phyloP scores from a whole-genome alignment of 2,888 invertebrate genomes.

The Acleris holmiana region DNA sequence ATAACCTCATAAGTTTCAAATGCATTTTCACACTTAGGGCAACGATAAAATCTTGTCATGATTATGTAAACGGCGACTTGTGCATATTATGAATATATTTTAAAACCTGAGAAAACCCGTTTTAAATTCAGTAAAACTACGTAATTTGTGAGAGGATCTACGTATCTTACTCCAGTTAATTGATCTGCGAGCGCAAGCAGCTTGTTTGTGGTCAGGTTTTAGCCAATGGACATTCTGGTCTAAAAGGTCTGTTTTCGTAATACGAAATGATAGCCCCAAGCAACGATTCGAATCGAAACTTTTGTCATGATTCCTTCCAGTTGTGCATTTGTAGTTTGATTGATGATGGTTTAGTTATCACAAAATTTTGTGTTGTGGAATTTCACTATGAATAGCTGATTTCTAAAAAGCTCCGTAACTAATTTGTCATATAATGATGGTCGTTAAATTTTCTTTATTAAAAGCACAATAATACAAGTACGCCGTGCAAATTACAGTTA shows the following conservation, averaged over 20 bases:
- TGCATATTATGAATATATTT: conserved; percentile 7
- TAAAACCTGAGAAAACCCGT: conserved; percentile 4
- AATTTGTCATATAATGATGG: no score
- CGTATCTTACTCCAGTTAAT: conserved; percentile 1
- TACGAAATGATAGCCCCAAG: conserved; percentile 1
- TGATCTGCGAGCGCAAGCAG: conserved; percentile 8
- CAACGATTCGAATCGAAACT: conserved; percentile 3
- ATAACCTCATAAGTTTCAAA: conserved; percentile 7
- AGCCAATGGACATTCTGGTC: neutral
- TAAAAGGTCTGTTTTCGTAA: conserved; percentile 4
- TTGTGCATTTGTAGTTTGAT: neutral
- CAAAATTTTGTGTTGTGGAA: neutral
- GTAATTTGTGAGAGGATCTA: neutral
- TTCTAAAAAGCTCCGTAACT: no score
- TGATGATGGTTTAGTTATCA: neutral
- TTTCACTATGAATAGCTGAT: neutral
- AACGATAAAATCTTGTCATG: conserved; percentile 5
- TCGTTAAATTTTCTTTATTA: conserved; percentile 13
- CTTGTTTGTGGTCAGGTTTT: conserved; percentile 24
- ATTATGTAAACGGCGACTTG: conserved; percentile 3
- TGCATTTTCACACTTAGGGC: conserved; percentile 19
- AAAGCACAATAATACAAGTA: conserved; percentile 11
- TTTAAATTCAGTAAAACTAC: neutral
- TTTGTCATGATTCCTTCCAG: conserved; percentile 1
- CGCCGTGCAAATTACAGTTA: conserved; percentile 20